These are phyloP conservation scores for Girardia tigrina DNA, from an alignment of 2,888 invertebrate species.

Conservation along the genomic window DNA sequence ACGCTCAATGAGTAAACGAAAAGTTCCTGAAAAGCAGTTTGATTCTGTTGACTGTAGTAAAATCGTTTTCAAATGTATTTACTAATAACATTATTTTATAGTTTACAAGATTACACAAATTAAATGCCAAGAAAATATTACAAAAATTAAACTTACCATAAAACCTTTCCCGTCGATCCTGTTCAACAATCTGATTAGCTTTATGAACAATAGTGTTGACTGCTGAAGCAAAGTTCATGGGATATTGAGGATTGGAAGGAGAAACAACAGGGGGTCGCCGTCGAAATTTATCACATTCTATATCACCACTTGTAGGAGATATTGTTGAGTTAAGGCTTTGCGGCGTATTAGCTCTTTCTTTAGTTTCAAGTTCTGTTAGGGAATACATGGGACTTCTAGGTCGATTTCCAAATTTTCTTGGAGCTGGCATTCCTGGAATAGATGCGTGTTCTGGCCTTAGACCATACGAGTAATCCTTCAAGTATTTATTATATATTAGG, in stretches of 20 bases:
- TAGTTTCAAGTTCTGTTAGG: background rate
- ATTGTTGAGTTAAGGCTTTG: slow-evolving; percentile 18
- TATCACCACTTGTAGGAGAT: background rate
- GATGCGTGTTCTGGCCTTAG: background rate
- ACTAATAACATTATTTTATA: no score
- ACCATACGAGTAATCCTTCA: background rate
- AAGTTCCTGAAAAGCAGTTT: no score
- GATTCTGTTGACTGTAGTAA: no score
- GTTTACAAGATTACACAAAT: no score
- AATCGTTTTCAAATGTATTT: no score
- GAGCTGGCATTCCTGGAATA: background rate
- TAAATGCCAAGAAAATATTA: no score
- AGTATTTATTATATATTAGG: background rate
- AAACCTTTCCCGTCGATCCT: slow-evolving; percentile 40
- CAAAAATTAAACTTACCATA: no score
- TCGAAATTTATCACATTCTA: background rate
- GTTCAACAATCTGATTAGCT: slow-evolving; percentile 46
- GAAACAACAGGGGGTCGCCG: background rate
- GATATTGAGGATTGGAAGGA: background rate
- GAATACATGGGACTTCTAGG: slow-evolving; percentile 2
- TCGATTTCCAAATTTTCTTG: background rate
- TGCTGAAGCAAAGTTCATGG: slow-evolving; percentile 59
- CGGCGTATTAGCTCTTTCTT: slow-evolving; percentile 14
- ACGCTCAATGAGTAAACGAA: no score
- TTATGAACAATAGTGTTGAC: slow-evolving; percentile 86